Base-by-base conservation (phyloP, 2,113 vertebrate genomes). In the Pipa parva region DNA sequence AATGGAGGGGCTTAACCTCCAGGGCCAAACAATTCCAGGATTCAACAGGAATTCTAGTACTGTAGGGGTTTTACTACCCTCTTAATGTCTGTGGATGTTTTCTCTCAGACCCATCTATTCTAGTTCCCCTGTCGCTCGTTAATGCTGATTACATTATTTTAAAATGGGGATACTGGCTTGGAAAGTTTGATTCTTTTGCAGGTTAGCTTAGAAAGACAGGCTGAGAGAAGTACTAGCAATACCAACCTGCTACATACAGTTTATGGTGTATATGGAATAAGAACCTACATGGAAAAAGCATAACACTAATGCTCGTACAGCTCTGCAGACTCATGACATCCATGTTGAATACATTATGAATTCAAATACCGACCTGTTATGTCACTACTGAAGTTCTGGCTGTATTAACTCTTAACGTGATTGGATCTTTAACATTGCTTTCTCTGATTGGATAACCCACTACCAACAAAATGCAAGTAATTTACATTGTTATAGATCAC, bases 1-100 rank as follows among this genome's bases (percentile, higher is more conserved):
- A 27, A 15, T 21, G 17, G 24, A 56, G 51, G 49, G 37, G 13
- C 7, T 31, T 46, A 56, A 65, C 52, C 51, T 65, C 37, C 18
- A 42, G 17, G 37, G 46, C 52, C 20, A 24, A 15, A 54, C 52
- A 45, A 11, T 26, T 31, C 60, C 5, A 31, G 37, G 7, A 65
- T 31, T 29, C 2, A 51, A 39, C 52, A 9, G 5, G 22, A 36
- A 46, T 65, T 18, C 18, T 24, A 25, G 37, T 20, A 28, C 51
- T 46, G 7, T 28, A 55, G 42, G 26, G 12, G 9, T 13, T 21
- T 29, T n/a, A n/a, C 18, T 65, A 26, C 63, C 45, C 22, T 12
- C 20, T 56, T 12, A 13, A 36, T 15, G 21, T 54, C 49, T 26
- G 33, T 18, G 37, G n/a, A n/a, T 61, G 39, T 45, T 15, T 7